A percentile compares a stretch with the other conserved stretches of the same genome.
phyloP scores from a whole-genome alignment of 2,113 vertebrate species.

The Bos taurus region ARS-UCD2.0 NC_037357.1:29346001-29346500 shows the following conservation, averaged over 20 bases:
- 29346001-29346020: neutral
- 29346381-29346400: fast-evolving
- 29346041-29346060: neutral
- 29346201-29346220: neutral
- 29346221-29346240: neutral
- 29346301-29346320: neutral
- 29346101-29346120: neutral
- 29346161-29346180: neutral
- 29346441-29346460: neutral
- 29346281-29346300: neutral
- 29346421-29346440: neutral
- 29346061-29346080: neutral
- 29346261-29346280: neutral
- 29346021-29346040: neutral
- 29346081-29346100: neutral
- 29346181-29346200: neutral
- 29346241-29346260: neutral
- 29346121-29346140: neutral
- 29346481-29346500: neutral
- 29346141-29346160: neutral
- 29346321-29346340: neutral
- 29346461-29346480: neutral
- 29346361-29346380: neutral
- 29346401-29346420: neutral
- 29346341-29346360: neutral